These are phyloP conservation scores for Trichonephila clavipes DNA, from an alignment of 1,140 invertebrate genomes.

Conservation along the genomic window DNA sequence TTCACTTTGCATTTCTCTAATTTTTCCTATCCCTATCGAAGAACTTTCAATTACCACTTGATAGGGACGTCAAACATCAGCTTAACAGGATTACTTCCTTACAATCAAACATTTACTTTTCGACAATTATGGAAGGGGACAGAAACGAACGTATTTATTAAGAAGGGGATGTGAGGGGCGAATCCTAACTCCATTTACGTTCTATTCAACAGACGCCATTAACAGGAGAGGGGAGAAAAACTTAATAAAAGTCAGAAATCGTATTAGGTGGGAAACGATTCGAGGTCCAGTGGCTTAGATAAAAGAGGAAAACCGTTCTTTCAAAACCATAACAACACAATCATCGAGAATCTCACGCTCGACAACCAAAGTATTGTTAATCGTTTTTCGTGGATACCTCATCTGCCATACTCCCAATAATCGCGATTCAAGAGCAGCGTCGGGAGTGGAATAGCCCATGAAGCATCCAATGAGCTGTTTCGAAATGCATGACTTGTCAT, in stretches of 20 bases:
- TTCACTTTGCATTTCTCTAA: background rate
- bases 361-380: slow-evolving; percentile 55
- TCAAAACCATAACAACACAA: slow-evolving; percentile 40
- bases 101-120: background rate
- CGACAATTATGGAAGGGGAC: background rate
- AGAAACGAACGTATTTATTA: background rate
- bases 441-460: slow-evolving; percentile 26
- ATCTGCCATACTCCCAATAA: slow-evolving; percentile 22
- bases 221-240: background rate
- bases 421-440: background rate
- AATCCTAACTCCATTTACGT: background rate
- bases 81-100: background rate
- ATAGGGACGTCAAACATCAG: background rate
- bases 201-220: background rate
- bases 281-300: slow-evolving; percentile 31
- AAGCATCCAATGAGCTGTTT: slow-evolving; percentile 62
- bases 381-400: slow-evolving; percentile 58
- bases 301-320: slow-evolving; percentile 25
- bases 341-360: slow-evolving; percentile 66
- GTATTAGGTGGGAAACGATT: background rate
- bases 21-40: background rate
- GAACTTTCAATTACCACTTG: background rate
- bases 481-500: slow-evolving; percentile 53
- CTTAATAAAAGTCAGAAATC: slow-evolving; percentile 20
- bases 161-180: background rate